Evolutionary conservation across 53 echinoderm and acorn worm species (phyloP).

Genomic region (Pentamera pediparva): DNA sequence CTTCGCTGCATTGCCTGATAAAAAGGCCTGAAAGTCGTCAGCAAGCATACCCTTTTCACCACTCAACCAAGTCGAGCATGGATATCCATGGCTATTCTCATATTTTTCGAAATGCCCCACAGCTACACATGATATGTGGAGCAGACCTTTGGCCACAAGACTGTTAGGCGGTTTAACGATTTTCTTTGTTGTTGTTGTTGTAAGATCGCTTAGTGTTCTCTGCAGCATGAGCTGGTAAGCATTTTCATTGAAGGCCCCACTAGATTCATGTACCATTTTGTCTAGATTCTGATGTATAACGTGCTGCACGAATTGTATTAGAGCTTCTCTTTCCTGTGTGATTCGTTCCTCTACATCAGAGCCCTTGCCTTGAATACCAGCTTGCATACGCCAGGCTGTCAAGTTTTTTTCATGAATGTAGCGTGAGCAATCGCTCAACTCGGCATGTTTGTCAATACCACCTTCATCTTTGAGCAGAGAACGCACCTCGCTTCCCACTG

Average conservation of each 20-base stretch:
- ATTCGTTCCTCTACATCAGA: neutral
- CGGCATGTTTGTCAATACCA: neutral
- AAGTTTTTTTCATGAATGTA: slow-evolving; percentile 9
- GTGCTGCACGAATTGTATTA: too few relatives aligned
- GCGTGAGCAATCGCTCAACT: neutral
- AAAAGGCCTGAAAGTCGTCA: neutral
- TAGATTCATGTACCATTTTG: neutral
- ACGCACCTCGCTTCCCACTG: slow-evolving; percentile 2
- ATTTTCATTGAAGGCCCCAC: neutral
- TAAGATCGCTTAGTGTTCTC: neutral
- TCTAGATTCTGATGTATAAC: neutral
- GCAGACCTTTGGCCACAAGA: neutral
- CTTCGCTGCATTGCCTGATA: too few relatives aligned
- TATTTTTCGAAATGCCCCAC: too few relatives aligned
- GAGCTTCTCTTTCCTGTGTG: neutral
- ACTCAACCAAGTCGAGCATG: neutral
- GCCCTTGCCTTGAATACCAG: neutral
- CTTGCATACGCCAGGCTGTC: neutral
- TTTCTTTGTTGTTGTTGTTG: neutral
- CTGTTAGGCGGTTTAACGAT: neutral
- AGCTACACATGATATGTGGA: neutral
- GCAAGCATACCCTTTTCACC: neutral
- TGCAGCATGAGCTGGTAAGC: neutral
- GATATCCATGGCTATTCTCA: too few relatives aligned
- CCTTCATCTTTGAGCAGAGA: neutral